These are phyloP conservation scores for Zaprionus inermis DNA, from an alignment of 1,140 invertebrate species.

Conservation along the genomic window DNA sequence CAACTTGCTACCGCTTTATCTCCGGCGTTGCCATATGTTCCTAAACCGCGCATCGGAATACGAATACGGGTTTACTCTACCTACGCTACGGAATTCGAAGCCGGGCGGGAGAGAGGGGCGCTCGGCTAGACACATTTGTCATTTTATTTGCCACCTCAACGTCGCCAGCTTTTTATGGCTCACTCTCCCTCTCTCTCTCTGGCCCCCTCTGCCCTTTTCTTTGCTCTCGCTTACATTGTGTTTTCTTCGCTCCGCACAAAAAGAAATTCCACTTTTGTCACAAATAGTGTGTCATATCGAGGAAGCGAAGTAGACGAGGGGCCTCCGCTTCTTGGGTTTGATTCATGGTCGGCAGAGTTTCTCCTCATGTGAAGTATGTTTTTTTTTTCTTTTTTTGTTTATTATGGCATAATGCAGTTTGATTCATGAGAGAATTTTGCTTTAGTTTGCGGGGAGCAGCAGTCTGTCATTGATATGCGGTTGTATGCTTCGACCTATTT, in stretches of 20 bases:
- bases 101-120: too few species aligned
- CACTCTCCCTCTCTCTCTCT: background rate
- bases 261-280: conserved; percentile 5
- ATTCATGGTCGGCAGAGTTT: background rate
- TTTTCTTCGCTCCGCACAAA: background rate
- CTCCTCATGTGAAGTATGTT: background rate
- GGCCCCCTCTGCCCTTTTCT: background rate
- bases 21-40: conserved; percentile 50
- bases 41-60: background rate
- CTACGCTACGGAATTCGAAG: background rate
- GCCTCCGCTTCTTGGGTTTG: background rate
- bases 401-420: background rate
- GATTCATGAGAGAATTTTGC: background rate
- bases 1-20: conserved; percentile 59
- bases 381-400: background rate
- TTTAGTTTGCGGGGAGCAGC: background rate
- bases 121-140: conserved; percentile 76
- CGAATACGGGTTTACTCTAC: conserved; percentile 1
- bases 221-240: background rate
- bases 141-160: conserved; percentile 48
- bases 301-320: background rate
- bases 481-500: background rate
- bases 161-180: conserved; percentile 16
- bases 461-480: background rate
- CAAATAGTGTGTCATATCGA: conserved; percentile 4